Conservation (phyloP, 2,888 invertebrate species). For the Labia minor region DNA sequence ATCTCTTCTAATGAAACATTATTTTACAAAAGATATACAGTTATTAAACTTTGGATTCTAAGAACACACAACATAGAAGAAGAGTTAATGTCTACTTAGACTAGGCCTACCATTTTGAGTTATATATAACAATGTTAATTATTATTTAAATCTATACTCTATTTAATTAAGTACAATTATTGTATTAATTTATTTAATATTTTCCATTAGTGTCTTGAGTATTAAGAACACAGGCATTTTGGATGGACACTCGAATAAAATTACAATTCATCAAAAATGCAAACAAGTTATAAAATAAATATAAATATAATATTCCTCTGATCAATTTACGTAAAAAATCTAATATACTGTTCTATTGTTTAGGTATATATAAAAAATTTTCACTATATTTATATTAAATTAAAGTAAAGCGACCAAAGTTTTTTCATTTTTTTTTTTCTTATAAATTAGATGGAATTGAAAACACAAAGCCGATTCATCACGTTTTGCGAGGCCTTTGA, state of each 20-base stretch:
- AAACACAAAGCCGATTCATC: not conserved
- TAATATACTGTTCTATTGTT: conserved; percentile 9
- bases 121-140: not conserved
- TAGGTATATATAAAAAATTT: not conserved
- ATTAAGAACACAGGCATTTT: conserved; percentile 22
- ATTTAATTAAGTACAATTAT: conserved; percentile 14
- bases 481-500: not conserved
- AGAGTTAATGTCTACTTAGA: not conserved
- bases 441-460: not conserved
- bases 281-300: conserved; percentile 20
- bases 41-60: not conserved
- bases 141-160: not conserved
- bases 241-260: conserved; percentile 18
- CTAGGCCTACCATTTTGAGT: not conserved
- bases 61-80: not conserved
- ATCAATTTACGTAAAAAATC: conserved; percentile 22
- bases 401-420: not conserved
- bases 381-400: not conserved
- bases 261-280: conserved; percentile 25
- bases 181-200: conserved; percentile 23
- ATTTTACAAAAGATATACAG: not conserved
- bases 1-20: not conserved
- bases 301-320: not conserved
- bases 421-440: not conserved
- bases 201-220: conserved; percentile 21